Evolutionary conservation across 2,113 vertebrate species (phyloP), one percentile per base, ranked within the genome.

Genomic region (Stigmatopora argus): DNA sequence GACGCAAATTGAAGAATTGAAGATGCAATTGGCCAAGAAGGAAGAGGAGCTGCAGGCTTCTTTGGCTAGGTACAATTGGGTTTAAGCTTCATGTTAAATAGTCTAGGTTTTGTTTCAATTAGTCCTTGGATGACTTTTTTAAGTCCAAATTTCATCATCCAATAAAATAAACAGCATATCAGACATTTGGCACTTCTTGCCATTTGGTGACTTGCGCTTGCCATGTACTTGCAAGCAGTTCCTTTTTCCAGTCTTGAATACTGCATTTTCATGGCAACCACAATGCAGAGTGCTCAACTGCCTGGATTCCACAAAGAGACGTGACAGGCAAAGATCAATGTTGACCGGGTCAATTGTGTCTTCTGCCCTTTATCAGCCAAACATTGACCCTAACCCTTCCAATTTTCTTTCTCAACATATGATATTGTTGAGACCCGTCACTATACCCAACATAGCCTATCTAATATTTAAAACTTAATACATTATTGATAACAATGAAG

Each of bases 1-100:
- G 82, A 93, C 93, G 0, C 97, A 99, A 86, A 93, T 97, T 1
- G 95, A 98, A 12, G 97, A 99, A 75, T 91, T 99, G 64, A 99
- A 98, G 87, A 79, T 93, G 67, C 96, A 98, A 57, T 84, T 99
- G 83, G 85, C 90, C 81, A 98, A 98, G 85, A 99, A 98, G 34
- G 97, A 99, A 41, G 97, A 99, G 79, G 96, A 99, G 79, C 91
- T 98, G 1, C 95, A 95, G 87, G 88, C 93, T 6, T 90, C 93
- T 0, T 87, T 98, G 77, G 92, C 92, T 67, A 95, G 96, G 97
- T 98, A 78, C 3, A 14, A 2, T 44, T 21, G 38, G 10, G 44
- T 3, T 45, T n/a, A n/a, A 57, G 31, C 15, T 3, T 10, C 15
- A 7, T 57, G 6, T 8, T 26, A n/a, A 9, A 3, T n/a, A 19